A percentile compares a stretch with the other conserved stretches of the same genome.
Conservation (phyloP, 1,140 invertebrate genomes). For the Drosophila pandora region DNA sequence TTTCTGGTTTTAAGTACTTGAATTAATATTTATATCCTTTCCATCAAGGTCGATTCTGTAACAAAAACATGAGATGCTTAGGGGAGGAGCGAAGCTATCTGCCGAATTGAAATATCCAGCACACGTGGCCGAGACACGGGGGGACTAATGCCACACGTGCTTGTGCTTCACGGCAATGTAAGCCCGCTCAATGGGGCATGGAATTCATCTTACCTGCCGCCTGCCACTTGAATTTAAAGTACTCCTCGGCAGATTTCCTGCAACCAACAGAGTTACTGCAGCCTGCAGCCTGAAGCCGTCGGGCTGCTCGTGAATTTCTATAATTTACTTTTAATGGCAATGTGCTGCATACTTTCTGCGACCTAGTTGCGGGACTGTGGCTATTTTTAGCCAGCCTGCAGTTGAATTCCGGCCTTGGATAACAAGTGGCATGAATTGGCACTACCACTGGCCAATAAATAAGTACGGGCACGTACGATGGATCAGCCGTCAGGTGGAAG, state of each 20-base stretch:
- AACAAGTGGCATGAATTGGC: constrained; percentile 16
- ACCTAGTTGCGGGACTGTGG: constrained; percentile 44
- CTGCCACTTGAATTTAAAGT: constrained; percentile 15
- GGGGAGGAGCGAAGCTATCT: constrained; percentile 10
- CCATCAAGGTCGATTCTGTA: constrained; percentile 24
- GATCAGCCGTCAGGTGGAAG: constrained; percentile 16
- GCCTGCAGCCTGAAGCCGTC: not conserved
- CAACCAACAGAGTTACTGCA: not conserved
- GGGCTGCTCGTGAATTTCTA: not conserved
- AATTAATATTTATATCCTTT: constrained; percentile 10
- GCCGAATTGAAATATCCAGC: constrained; percentile 20
- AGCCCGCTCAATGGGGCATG: constrained; percentile 3
- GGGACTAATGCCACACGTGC: constrained; percentile 29
- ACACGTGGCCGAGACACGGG: constrained; percentile 34
- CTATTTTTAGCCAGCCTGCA: constrained; percentile 30
- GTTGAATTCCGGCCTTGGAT: constrained; percentile 35
- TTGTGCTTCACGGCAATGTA: constrained; percentile 20
- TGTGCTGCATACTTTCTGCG: constrained; percentile 43
- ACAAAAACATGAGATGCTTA: not conserved
- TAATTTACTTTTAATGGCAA: constrained; percentile 5
- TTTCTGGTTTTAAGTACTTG: not conserved
- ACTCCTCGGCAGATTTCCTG: constrained; percentile 5
- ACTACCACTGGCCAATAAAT: constrained; percentile 39
- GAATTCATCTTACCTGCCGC: not conserved
- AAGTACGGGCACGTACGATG: constrained; percentile 40